A percentile compares a stretch with the other conserved stretches of the same genome.
phyloP scores from a whole-genome alignment of 2,797 vertebrate genomes.

The Hydrocynus forskahlii region DNA sequence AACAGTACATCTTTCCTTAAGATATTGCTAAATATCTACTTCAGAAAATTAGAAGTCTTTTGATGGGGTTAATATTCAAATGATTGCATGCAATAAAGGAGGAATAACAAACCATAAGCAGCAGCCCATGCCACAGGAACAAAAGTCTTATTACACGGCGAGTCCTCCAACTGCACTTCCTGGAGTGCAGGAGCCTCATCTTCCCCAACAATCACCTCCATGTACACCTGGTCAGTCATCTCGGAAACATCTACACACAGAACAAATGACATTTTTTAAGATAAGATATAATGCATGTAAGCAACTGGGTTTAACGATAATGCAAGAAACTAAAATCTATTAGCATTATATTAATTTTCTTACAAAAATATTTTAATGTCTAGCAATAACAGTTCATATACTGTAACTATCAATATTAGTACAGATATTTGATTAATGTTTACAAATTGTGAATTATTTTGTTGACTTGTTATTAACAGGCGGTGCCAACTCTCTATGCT shows the following conservation, averaged over 20 bases:
- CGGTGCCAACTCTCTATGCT: background rate
- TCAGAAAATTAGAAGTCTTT: background rate
- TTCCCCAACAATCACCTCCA: conserved; percentile 89
- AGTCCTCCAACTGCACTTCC: conserved; percentile 80
- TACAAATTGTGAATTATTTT: too few species aligned
- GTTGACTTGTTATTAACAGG: background rate
- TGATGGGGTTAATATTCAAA: background rate
- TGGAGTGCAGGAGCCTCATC: conserved; percentile 83
- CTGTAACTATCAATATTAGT: too few species aligned
- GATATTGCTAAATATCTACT: background rate
- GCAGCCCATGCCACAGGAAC: conserved; percentile 88
- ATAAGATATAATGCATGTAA: background rate
- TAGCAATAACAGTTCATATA: too few species aligned
- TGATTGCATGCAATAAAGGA: background rate
- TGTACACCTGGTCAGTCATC: conserved; percentile 90
- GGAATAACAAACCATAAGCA: conserved; percentile 81
- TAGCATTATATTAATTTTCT: background rate
- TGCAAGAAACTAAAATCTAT: too few species aligned
- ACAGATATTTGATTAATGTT: too few species aligned
- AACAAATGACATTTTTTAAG: conserved; percentile 7
- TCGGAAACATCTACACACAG: conserved; percentile 78
- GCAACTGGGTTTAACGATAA: background rate
- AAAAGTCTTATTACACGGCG: conserved; percentile 83
- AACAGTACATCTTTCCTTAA: background rate
- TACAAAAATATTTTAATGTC: too few species aligned